phyloP scores from a whole-genome alignment of 2,113 vertebrate genomes.

The Tiliqua scincoides region DNA sequence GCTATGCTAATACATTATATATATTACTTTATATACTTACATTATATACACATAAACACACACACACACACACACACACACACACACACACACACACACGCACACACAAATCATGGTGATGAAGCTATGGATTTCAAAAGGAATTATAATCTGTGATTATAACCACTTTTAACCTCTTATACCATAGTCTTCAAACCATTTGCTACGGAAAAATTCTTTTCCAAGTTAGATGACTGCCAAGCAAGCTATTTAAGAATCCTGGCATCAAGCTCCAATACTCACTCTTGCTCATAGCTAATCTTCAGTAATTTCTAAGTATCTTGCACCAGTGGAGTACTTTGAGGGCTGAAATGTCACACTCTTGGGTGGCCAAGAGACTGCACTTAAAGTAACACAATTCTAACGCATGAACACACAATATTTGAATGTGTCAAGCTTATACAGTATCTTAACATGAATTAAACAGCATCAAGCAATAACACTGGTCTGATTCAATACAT shows the following conservation, averaged over 20 bases:
- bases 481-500: background rate
- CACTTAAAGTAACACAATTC: slow-evolving; percentile 60
- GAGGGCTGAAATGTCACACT: slow-evolving; percentile 62
- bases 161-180: background rate
- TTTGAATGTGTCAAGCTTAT: slow-evolving; percentile 53
- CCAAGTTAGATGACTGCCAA: background rate
- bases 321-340: slow-evolving; percentile 46
- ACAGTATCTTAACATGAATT: slow-evolving; percentile 55
- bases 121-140: too few relatives aligned
- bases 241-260: background rate
- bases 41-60: too few relatives aligned
- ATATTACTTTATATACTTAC: too few relatives aligned
- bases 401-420: slow-evolving; percentile 63
- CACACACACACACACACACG: too few relatives aligned
- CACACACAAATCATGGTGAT: too few relatives aligned
- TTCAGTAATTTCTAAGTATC: slow-evolving; percentile 47
- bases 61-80: too few relatives aligned
- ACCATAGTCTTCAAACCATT: slow-evolving; percentile 3
- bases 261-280: background rate
- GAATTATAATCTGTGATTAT: too few relatives aligned
- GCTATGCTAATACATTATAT: too few relatives aligned
- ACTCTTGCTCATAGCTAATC: background rate
- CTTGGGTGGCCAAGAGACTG: slow-evolving; percentile 68
- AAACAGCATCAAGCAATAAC: slow-evolving; percentile 46
- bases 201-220: background rate